These are phyloP conservation scores for Riptortus pedestris DNA, from an alignment of 1,140 invertebrate species.

Conservation along the genomic window DNA sequence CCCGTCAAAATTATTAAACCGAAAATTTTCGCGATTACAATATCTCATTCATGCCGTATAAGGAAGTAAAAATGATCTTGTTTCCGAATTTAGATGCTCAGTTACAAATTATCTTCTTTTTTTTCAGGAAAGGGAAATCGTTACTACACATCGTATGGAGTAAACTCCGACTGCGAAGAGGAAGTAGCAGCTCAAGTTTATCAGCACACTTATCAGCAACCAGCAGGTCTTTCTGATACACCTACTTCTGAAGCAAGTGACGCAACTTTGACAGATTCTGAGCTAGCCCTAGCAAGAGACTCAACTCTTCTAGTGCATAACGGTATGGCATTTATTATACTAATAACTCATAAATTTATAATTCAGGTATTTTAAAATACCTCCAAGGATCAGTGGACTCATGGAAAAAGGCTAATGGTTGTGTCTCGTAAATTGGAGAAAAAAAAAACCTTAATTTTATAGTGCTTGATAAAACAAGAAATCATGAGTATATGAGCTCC, in stretches of 20 bases:
- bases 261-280: slow-evolving; percentile 68
- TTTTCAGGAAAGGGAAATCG: slow-evolving; percentile 51
- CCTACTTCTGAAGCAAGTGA: slow-evolving; percentile 66
- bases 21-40: no score
- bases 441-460: no score
- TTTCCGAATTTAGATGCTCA: no score
- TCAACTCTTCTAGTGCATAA: slow-evolving; percentile 66
- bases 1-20: no score
- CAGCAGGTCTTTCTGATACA: slow-evolving; percentile 57
- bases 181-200: slow-evolving; percentile 41
- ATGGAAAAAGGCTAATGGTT: no score
- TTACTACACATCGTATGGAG: slow-evolving; percentile 55
- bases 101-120: not conserved
- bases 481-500: no score
- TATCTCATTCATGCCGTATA: no score
- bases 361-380: no score
- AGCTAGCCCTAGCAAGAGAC: slow-evolving; percentile 62
- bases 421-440: no score
- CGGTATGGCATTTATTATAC: slow-evolving; percentile 50
- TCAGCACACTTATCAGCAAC: slow-evolving; percentile 38
- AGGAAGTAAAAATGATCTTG: no score
- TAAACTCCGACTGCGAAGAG: slow-evolving; percentile 52
- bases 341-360: not conserved
- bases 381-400: no score
- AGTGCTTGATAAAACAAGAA: no score